phyloP scores from a whole-genome alignment of 2,888 invertebrate genomes.

The Catonia carolina region DNA sequence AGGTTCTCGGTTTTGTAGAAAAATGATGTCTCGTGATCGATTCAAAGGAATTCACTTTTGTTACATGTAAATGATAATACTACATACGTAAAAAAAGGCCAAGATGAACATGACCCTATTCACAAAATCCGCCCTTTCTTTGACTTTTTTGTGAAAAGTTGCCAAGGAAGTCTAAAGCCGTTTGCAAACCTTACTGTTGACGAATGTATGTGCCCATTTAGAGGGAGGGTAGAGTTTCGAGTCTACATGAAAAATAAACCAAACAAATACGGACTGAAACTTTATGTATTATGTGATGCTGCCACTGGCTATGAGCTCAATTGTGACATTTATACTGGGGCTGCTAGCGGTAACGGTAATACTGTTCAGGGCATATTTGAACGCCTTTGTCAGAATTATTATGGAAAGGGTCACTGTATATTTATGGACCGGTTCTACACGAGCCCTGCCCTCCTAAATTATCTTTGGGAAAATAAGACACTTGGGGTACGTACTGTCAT shows the following conservation, averaged over 20 bases:
- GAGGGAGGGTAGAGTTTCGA: constrained; percentile 8
- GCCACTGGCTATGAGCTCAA: constrained; percentile 5
- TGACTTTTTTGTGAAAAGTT: background rate
- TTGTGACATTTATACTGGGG: constrained; percentile 3
- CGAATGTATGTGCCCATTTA: constrained; percentile 12
- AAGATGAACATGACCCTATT: background rate
- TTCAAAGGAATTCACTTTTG: too few species aligned
- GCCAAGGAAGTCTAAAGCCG: background rate
- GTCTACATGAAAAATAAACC: constrained; percentile 7
- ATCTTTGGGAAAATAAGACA: background rate
- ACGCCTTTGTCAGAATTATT: background rate
- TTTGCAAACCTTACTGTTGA: constrained; percentile 11
- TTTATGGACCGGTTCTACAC: constrained; percentile 5
- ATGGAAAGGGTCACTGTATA: background rate
- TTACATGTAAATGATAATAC: background rate
- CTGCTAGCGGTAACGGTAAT: background rate
- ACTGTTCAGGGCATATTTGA: background rate
- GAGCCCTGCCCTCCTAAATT: background rate
- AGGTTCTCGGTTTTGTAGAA: too few species aligned
- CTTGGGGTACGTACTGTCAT: background rate
- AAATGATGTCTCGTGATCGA: too few species aligned
- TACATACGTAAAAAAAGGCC: background rate
- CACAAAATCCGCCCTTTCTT: constrained; percentile 1
- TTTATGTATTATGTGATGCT: constrained; percentile 12
- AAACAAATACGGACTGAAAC: constrained; percentile 9